phyloP scores from a whole-genome alignment of 2,113 vertebrate species.

The Vimba vimba region DNA sequence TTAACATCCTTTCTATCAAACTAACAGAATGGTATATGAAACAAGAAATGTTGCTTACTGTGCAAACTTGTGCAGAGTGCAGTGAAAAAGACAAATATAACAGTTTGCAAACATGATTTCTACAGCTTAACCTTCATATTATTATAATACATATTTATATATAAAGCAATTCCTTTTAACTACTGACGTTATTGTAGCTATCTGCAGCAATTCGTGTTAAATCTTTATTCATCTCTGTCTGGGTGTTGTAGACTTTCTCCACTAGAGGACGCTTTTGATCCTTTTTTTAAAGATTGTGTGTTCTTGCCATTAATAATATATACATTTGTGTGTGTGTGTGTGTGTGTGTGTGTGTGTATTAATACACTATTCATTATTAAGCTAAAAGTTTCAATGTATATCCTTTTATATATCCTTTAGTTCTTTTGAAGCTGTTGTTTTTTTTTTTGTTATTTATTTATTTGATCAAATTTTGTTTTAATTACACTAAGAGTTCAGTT shows the following conservation, averaged over 20 bases:
- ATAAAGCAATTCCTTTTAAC: not conserved
- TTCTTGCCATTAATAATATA: too few species aligned
- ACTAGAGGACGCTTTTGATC: slow-evolving; percentile 60
- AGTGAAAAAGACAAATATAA: not conserved
- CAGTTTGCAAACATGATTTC: not conserved
- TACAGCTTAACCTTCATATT: not conserved
- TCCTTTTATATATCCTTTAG: too few species aligned
- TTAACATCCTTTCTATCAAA: not conserved
- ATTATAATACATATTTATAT: not conserved
- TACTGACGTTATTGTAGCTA: not conserved
- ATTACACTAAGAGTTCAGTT: too few species aligned
- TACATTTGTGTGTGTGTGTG: too few species aligned
- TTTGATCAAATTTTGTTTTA: too few species aligned
- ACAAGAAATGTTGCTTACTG: not conserved
- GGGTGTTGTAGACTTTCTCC: not conserved
- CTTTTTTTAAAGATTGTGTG: not conserved
- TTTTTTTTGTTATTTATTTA: too few species aligned
- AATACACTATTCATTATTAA: too few species aligned
- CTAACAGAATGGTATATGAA: not conserved
- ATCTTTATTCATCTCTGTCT: not conserved
- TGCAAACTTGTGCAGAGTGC: not conserved
- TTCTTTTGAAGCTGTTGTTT: too few species aligned
- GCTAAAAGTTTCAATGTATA: too few species aligned
- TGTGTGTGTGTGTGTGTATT: too few species aligned
- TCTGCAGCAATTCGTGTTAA: too few species aligned